These are phyloP conservation scores for Paralvinella palmiformis DNA, from an alignment of 1,140 invertebrate species.

Conservation along the genomic window DNA sequence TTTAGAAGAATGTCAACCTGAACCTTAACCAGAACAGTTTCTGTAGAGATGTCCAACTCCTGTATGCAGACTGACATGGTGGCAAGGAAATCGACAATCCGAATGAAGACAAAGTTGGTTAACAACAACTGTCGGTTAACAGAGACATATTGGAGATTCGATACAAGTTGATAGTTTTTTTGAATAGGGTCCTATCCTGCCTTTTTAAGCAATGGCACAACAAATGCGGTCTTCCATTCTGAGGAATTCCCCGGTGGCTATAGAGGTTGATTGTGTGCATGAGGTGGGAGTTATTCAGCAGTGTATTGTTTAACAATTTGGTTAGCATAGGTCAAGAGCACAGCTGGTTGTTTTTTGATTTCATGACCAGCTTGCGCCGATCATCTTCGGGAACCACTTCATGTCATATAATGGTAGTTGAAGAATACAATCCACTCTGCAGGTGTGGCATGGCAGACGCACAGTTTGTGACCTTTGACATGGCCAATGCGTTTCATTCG, in stretches of 20 bases:
- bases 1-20: too few species aligned
- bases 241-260: background rate
- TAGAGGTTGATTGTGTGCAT: background rate
- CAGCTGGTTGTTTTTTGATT: slow-evolving; percentile 4
- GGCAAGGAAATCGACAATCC: background rate
- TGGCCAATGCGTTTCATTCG: too few species aligned
- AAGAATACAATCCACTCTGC: too few species aligned
- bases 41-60: background rate
- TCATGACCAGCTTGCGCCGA: background rate
- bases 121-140: background rate
- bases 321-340: too few species aligned
- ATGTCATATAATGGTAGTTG: too few species aligned
- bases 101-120: background rate
- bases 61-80: background rate
- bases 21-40: too few species aligned
- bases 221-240: background rate
- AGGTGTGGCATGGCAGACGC: too few species aligned
- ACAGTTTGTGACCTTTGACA: too few species aligned
- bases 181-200: background rate
- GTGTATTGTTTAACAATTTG: too few species aligned
- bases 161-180: slow-evolving; percentile 3
- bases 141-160: background rate
- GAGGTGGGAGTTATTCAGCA: background rate
- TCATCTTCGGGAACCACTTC: background rate
- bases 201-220: slow-evolving; percentile 1